These are phyloP conservation scores for Caenorhabditis afra DNA, from an alignment of 2,888 invertebrate genomes.

Conservation along the genomic window DNA sequence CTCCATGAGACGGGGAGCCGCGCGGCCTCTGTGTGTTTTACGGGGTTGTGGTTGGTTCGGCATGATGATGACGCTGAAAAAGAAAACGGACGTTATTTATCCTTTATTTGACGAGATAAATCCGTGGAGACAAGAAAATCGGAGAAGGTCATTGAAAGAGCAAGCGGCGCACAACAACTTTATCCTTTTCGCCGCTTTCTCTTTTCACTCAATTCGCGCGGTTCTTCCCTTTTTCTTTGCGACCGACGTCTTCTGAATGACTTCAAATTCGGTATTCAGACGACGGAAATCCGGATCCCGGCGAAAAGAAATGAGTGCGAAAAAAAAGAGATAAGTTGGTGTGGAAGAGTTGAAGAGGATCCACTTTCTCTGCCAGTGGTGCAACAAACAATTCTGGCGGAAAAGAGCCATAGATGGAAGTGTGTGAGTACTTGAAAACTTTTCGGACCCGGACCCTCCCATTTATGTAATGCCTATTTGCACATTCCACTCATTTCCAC, in stretches of 20 bases:
- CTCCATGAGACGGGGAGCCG: constrained; percentile 55
- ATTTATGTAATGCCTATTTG: constrained; percentile 48
- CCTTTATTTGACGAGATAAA: constrained; percentile 50
- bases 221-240: constrained; percentile 4
- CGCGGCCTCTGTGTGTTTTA: constrained; percentile 56
- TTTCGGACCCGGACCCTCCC: not conserved
- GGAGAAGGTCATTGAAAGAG: constrained; percentile 43
- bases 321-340: constrained; percentile 40
- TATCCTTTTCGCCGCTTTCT: not conserved
- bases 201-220: not conserved
- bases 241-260: constrained; percentile 12
- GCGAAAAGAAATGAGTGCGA: constrained; percentile 12
- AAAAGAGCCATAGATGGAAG: constrained; percentile 31
- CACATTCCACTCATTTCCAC: constrained; percentile 17
- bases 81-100: constrained; percentile 38
- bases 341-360: constrained; percentile 36
- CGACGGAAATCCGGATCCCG: constrained; percentile 18
- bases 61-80: constrained; percentile 46
- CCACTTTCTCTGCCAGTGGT: constrained; percentile 24
- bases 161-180: constrained; percentile 3
- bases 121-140: constrained; percentile 46
- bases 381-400: constrained; percentile 44
- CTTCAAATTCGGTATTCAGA: constrained; percentile 30
- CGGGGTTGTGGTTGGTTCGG: constrained; percentile 56
- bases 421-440: constrained; percentile 53